Evolutionary conservation across 2,113 vertebrate genomes (phyloP).

Genomic region (Cyanoliseus patagonus): DNA sequence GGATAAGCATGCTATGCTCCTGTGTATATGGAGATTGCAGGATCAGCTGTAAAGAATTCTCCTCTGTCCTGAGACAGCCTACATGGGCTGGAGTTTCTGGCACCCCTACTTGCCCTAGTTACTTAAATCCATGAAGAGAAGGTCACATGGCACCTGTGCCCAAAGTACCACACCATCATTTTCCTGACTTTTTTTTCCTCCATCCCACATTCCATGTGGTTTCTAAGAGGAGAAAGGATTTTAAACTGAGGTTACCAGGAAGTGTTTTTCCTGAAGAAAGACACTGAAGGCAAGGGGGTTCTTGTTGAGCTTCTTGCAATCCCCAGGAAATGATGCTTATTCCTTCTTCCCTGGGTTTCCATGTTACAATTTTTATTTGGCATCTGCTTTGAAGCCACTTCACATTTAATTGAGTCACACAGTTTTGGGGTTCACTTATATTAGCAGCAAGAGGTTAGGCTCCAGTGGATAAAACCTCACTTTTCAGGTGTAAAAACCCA

Average conservation of each 20-base stretch:
- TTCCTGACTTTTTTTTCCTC: not conserved
- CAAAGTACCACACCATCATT: too few species aligned
- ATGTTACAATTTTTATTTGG: not conserved
- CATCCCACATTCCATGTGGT: not conserved
- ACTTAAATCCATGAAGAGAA: not conserved
- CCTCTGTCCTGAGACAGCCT: not conserved
- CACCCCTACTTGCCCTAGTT: not conserved
- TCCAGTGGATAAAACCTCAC: not conserved
- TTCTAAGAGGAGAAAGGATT: not conserved
- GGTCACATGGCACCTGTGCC: not conserved
- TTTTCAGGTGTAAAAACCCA: not conserved
- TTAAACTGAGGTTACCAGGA: not conserved
- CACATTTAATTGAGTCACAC: not conserved
- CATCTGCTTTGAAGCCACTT: not conserved
- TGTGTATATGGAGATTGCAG: not conserved
- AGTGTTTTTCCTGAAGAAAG: not conserved
- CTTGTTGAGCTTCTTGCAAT: not conserved
- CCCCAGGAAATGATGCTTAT: not conserved
- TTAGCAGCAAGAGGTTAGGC: not conserved
- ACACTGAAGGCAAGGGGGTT: not conserved
- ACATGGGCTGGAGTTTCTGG: not conserved
- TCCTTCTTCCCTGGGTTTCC: not conserved
- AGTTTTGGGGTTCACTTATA: not conserved
- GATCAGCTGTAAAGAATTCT: not conserved
- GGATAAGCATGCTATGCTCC: not conserved